Evolutionary conservation across 2,888 invertebrate genomes (phyloP).

Genomic region (Shargacucullia verbasci): DNA sequence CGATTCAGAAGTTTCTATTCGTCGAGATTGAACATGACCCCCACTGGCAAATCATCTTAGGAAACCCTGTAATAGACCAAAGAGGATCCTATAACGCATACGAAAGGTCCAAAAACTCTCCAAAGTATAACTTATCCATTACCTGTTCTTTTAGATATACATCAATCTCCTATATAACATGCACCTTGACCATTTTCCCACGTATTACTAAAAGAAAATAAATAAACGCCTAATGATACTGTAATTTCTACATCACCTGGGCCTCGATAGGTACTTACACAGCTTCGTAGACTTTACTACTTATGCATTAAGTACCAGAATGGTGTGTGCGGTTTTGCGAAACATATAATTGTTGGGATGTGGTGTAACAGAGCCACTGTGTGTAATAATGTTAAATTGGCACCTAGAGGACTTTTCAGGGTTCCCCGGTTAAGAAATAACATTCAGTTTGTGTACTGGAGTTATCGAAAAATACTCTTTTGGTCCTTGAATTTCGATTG

Average conservation of each 20-base stretch:
- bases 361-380: conserved; percentile 49
- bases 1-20: too few species aligned
- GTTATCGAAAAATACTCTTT: not conserved
- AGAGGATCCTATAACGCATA: too few species aligned
- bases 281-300: conserved; percentile 27
- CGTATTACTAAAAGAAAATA: conserved; percentile 46
- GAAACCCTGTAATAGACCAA: too few species aligned
- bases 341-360: conserved; percentile 48
- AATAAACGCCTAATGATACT: conserved; percentile 39
- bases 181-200: conserved; percentile 46
- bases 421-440: conserved; percentile 20
- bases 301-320: conserved; percentile 27
- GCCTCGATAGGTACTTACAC: too few species aligned
- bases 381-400: conserved; percentile 60
- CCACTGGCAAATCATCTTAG: too few species aligned
- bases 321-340: conserved; percentile 46
- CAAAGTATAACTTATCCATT: too few species aligned
- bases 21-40: too few species aligned
- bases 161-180: not conserved
- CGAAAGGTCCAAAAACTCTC: too few species aligned
- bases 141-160: too few species aligned
- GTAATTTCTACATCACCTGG: conserved; percentile 43
- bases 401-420: conserved; percentile 37
- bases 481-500: too few species aligned
- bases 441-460: not conserved